Percentiles rank a stretch among this genome's conserved stretches.
Conservation (phyloP, 2,113 vertebrate genomes). For the Cyprinodon variegatus region DNA sequence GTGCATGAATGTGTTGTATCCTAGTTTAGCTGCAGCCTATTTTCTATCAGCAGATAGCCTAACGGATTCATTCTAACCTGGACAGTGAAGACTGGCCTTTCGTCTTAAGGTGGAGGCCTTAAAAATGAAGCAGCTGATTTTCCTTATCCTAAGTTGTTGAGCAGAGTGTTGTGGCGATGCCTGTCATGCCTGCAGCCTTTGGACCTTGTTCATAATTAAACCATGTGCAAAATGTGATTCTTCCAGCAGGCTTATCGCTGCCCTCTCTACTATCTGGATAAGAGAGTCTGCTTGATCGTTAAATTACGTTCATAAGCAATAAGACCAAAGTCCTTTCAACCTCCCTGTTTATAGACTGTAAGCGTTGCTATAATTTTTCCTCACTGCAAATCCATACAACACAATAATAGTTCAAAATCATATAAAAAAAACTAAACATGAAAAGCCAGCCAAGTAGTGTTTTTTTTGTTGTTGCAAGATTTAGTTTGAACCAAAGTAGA, state of each 20-base stretch:
- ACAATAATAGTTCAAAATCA: too few relatives aligned
- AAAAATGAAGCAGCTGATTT: background rate
- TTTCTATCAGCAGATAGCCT: constrained; percentile 34
- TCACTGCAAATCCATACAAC: too few relatives aligned
- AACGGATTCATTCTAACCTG: background rate
- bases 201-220: background rate
- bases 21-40: background rate
- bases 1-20: background rate
- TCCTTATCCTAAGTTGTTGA: background rate
- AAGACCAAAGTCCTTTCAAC: too few relatives aligned
- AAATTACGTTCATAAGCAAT: background rate
- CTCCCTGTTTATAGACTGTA: too few relatives aligned
- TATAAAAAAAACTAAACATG: too few relatives aligned
- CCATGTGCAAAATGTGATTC: background rate
- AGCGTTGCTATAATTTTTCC: too few relatives aligned
- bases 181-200: background rate
- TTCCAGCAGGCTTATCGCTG: background rate
- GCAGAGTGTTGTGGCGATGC: background rate
- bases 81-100: background rate
- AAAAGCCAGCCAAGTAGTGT: too few relatives aligned
- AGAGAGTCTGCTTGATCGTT: background rate
- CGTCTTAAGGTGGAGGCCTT: background rate
- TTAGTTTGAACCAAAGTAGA: too few relatives aligned
- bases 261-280: background rate
- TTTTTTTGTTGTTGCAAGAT: too few relatives aligned